Evolutionary conservation across 1,140 invertebrate genomes (phyloP).

Genomic region (Drosophila kohkoa): DNA sequence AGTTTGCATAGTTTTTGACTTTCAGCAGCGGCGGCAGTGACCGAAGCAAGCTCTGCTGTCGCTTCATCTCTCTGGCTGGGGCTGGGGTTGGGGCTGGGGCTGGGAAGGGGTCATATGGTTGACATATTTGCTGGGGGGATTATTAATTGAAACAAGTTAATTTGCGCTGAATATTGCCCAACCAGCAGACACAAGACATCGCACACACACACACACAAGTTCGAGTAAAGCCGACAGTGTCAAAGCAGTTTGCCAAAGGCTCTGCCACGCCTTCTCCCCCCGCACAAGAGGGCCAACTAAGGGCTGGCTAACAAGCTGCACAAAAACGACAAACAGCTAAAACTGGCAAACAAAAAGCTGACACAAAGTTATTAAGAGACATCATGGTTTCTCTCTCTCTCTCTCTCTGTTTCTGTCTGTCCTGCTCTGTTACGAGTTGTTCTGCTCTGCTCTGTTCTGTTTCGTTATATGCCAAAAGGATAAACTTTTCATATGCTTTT

Average conservation of each 20-base stretch:
- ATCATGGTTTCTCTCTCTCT: slow-evolving; percentile 52
- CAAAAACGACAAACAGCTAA: slow-evolving; percentile 71
- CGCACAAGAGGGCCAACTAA: background rate
- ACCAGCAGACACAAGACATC: slow-evolving; percentile 33
- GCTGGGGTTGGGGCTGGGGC: background rate
- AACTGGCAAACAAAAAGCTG: slow-evolving; percentile 65
- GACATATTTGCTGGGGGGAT: slow-evolving; percentile 84
- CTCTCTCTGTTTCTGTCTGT: background rate
- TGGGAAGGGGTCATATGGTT: slow-evolving; percentile 63
- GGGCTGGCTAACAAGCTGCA: slow-evolving; percentile 57
- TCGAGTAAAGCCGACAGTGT: slow-evolving; percentile 53
- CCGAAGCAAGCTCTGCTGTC: slow-evolving; percentile 12
- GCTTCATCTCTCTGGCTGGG: slow-evolving; percentile 23
- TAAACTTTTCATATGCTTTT: slow-evolving; percentile 79
- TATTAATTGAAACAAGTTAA: slow-evolving; percentile 85
- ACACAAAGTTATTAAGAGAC: slow-evolving; percentile 82
- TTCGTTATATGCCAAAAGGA: slow-evolving; percentile 47
- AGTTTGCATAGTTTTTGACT: slow-evolving; percentile 84
- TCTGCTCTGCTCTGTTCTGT: slow-evolving; percentile 23
- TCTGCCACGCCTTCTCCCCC: slow-evolving; percentile 47
- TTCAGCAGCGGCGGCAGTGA: slow-evolving; percentile 43
- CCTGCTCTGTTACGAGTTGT: background rate
- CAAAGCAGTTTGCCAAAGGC: slow-evolving; percentile 70
- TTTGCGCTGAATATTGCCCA: slow-evolving; percentile 75
- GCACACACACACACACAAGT: slow-evolving; percentile 30